Conservation (phyloP, 1,140 invertebrate species). For the Diabrotica virgifera region DNA sequence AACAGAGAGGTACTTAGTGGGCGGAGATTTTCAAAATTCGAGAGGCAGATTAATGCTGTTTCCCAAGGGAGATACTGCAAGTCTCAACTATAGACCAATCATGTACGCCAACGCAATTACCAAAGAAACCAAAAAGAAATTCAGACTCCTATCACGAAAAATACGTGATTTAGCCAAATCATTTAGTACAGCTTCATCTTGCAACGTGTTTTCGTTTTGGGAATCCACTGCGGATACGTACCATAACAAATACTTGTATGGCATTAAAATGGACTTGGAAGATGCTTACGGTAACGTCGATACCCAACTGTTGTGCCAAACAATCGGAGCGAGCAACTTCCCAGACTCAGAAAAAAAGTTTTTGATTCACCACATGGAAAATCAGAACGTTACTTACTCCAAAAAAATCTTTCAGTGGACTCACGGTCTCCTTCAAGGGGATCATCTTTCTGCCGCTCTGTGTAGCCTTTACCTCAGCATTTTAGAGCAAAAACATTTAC, state of each 20-base stretch:
- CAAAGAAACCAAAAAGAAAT: neutral
- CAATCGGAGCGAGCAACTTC: conserved; percentile 1
- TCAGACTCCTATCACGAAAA: conserved; percentile 12
- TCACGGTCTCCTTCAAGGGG: conserved; percentile 24
- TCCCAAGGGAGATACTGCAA: conserved; percentile 14
- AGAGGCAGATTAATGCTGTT: conserved; percentile 19
- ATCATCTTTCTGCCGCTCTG: conserved; percentile 22
- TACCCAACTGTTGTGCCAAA: conserved; percentile 3
- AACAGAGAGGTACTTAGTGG: neutral
- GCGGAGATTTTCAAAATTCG: neutral
- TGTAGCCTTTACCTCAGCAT: conserved; percentile 24
- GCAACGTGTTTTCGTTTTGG: conserved; percentile 9
- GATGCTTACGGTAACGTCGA: conserved; percentile 24
- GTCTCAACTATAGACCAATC: conserved; percentile 13
- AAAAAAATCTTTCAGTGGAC: conserved; percentile 22
- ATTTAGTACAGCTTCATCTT: conserved; percentile 4
- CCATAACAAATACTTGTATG: conserved; percentile 10
- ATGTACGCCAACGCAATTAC: conserved; percentile 10
- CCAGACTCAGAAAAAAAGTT: conserved; percentile 8
- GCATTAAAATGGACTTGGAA: conserved; percentile 20
- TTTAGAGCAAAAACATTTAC: conserved; percentile 15
- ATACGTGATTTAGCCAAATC: conserved; percentile 8
- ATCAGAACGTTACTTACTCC: conserved; percentile 17
- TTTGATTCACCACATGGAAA: conserved; percentile 14
- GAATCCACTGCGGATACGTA: neutral